Base-by-base conservation (phyloP, 2,797 vertebrate species). In the Anguilla marmorata region DNA sequence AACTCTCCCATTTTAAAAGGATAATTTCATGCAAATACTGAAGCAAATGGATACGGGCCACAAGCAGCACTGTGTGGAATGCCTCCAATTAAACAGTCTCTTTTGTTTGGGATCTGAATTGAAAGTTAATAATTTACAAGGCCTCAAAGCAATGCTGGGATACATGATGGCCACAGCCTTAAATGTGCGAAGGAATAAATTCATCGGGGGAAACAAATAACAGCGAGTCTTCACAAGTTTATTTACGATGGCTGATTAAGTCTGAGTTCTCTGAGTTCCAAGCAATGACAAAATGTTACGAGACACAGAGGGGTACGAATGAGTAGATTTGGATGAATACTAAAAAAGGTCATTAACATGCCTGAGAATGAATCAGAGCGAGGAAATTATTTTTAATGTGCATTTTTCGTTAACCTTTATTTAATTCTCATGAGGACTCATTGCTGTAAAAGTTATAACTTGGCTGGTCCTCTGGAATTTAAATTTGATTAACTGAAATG, bases 11-110 rank as follows among this genome's bases (percentile, higher is more conserved):
- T 56, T 83, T 52, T 69, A 86, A 87, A 21, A 54, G 16, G 16
- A 66, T 82, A 80, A 86, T 89, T 89, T 85, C 33, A 84, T 87
- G 76, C 86, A 87, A 79, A 89, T 11, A 41, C 37, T 83, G 45
- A 63, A 88, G n/a, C 56, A n/a, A 27, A 37, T 41, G 24, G 37
- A 76, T 74, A 16, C 27, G 52, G 45, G 41, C 52, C n/a, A 19
- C 83, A 12, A 16, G 33, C 4, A 76, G 30, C 12, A 66, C 9
- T 74, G 48, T 11, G 48, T 19, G 86, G 69, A 79, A n/a, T 56
- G 45, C 45, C 66, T 76, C n/a, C 30, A 86, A 54, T 72, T 69
- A 54, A 76, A 69, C n/a, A 16, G n/a, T 69, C 9, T 16, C 48
- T 60, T 79, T 87, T 87, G 86, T 87, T 79, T 41, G 19, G 37